phyloP scores from a whole-genome alignment of 2,113 vertebrate genomes.

The Mungos mungo region DNA sequence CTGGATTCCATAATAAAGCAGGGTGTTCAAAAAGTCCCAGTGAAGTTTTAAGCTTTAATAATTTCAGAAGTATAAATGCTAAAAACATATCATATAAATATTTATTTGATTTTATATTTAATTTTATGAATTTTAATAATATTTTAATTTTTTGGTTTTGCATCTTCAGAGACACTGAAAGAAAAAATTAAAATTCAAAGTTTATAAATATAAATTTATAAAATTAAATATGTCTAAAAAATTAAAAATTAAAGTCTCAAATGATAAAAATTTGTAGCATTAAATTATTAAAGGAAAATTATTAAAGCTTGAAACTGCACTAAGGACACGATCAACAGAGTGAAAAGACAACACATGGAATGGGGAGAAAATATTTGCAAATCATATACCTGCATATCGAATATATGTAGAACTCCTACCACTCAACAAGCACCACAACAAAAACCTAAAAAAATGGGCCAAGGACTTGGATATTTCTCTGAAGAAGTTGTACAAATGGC shows the following conservation, averaged over 20 bases:
- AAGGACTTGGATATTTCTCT: background rate
- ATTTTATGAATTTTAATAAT: background rate
- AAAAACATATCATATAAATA: background rate
- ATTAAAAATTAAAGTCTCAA: background rate
- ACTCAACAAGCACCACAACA: background rate
- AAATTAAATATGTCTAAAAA: background rate
- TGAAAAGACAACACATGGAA: background rate
- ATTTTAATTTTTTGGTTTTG: constrained; percentile 27
- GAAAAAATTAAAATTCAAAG: background rate
- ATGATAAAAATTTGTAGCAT: background rate
- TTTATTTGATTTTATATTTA: background rate
- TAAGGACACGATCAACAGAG: background rate
- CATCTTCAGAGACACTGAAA: background rate
- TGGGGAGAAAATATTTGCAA: constrained; percentile 2
- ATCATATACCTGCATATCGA: background rate
- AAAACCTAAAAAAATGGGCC: background rate
- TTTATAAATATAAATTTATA: background rate
- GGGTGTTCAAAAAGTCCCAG: background rate
- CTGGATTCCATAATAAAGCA: background rate
- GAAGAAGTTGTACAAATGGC: background rate
- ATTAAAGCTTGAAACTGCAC: background rate
- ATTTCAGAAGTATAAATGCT: constrained; percentile 21
- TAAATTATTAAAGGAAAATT: constrained; percentile 18
- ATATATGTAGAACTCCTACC: background rate
- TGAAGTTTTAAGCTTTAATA: background rate